phyloP scores from a whole-genome alignment of 2,797 vertebrate genomes.

The Periophthalmus magnuspinnatus region DNA sequence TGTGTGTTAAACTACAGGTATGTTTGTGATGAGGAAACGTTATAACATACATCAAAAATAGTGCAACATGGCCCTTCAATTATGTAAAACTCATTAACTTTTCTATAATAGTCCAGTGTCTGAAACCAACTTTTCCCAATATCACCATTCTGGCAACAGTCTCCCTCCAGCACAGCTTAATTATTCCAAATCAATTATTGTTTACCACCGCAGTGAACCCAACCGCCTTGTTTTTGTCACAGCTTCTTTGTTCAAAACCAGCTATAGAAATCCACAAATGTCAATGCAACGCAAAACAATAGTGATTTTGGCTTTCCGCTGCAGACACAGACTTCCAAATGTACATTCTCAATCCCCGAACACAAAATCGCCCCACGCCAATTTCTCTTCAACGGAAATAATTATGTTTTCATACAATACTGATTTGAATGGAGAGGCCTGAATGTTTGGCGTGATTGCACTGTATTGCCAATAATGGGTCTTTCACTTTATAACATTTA shows the following conservation, averaged over 20 bases:
- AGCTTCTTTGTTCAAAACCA: constrained; percentile 19
- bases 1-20: too few species aligned
- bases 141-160: background rate
- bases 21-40: too few species aligned
- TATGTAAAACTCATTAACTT: too few species aligned
- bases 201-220: constrained; percentile 4
- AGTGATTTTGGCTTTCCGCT: constrained; percentile 16
- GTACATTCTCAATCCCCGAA: constrained; percentile 15
- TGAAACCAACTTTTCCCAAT: background rate
- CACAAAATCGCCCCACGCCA: constrained; percentile 48
- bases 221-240: constrained; percentile 31
- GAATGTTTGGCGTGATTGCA: constrained; percentile 49
- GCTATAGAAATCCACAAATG: constrained; percentile 34
- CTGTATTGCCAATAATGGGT: constrained; percentile 61
- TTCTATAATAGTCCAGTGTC: background rate
- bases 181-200: constrained; percentile 31
- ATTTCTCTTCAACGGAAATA: constrained; percentile 47
- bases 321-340: constrained; percentile 25
- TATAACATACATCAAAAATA: too few species aligned
- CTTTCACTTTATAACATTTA: constrained; percentile 56
- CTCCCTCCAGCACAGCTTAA: constrained; percentile 19
- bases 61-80: too few species aligned
- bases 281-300: constrained; percentile 26
- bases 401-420: constrained; percentile 61
- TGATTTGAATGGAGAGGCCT: constrained; percentile 45